These are phyloP conservation scores for Geopemphigus sp. DNA, from an alignment of 1,140 invertebrate genomes.

Conservation along the genomic window DNA sequence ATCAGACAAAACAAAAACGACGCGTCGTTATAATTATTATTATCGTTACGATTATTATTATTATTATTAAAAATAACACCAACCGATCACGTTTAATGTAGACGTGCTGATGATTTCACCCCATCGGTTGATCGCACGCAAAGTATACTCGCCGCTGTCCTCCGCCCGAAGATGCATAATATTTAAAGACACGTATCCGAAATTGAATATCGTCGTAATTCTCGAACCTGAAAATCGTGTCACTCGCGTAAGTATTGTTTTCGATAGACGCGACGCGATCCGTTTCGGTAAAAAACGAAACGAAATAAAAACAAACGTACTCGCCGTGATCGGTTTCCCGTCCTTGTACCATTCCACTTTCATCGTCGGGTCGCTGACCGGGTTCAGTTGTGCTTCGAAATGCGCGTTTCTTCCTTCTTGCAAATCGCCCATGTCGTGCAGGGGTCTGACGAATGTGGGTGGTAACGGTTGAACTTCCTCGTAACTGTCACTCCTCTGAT, in stretches of 20 bases:
- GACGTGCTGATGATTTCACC: slow-evolving; percentile 82
- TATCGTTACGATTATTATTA: background rate
- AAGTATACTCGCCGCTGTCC: slow-evolving; percentile 88
- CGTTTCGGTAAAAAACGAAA: background rate
- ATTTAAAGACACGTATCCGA: slow-evolving; percentile 96
- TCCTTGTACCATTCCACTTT: slow-evolving; percentile 98
- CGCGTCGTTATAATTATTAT: too few species aligned
- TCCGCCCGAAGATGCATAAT: slow-evolving; percentile 94
- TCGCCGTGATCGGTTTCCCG: slow-evolving; percentile 87
- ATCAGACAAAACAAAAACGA: slow-evolving; percentile 44
- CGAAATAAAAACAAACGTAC: slow-evolving; percentile 57
- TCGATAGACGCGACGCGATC: background rate
- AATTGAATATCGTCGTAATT: slow-evolving; percentile 95
- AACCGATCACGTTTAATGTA: slow-evolving; percentile 71
- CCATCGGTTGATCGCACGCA: slow-evolving; percentile 81
- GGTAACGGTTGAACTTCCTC: slow-evolving; percentile 75
- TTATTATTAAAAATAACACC: slow-evolving; percentile 51
- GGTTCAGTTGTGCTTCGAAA: slow-evolving; percentile 91
- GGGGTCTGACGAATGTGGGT: slow-evolving; percentile 84
- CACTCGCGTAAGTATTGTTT: background rate
- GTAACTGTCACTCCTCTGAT: slow-evolving; percentile 77
- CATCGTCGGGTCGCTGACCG: slow-evolving; percentile 95
- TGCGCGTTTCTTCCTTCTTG: slow-evolving; percentile 89
- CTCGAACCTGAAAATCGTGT: slow-evolving; percentile 66
- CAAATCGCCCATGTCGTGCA: slow-evolving; percentile 82